Evolutionary conservation across 1,140 invertebrate species (phyloP), one percentile per base, ranked within the genome.

Genomic region (Heterodera schachtii): DNA sequence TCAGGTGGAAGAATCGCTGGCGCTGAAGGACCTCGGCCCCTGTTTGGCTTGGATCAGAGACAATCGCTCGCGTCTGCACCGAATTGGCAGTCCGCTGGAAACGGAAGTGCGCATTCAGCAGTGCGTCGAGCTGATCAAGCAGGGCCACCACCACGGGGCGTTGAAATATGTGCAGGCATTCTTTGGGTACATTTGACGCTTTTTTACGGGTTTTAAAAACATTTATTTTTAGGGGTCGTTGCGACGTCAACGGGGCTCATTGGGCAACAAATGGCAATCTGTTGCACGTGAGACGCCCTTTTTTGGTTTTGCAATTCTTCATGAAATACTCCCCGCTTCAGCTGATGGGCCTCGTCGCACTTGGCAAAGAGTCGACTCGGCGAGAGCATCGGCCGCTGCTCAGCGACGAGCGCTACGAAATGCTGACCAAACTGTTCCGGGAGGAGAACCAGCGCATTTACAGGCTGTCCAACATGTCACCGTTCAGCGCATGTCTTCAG

Each of bases 11-110:
- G 90, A 92, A 86, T 91, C 92, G 52, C 90, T 98, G 49, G 90
- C 92, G 0, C 93, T 93, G 79, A 93, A 93, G 78, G 95, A 97
- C 90, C 97, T 95, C 7, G 91, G 92, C 4, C 94, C 95, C 86
- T 97, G 96, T 89, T 92, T 98, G n/a, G 92, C 94, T 74, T 99
- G 97, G 97, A 98, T 96, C 90, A 94, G 95, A 87, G 97, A 98
- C 87, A 98, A 99, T 91, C 94, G 95, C 90, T 97, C 95, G 4
- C 98, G 98, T 90, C 92, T 98, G 71, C 92, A 96, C 69, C 98
- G 97, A 91, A 92, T 97, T 76, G 84, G 91, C 86, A 92, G 91
- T 82, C 89, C 88, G 13, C 84, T 92, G 46, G 92, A 93, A 81
- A 97, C 97, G 89, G 96, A 96, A 90, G 92, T 98, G 78, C 93